A percentile compares a stretch with the other conserved stretches of the same genome.
These are phyloP conservation scores for Corbicula japonica DNA, from an alignment of 2,888 invertebrate genomes.

Conservation along the genomic window DNA sequence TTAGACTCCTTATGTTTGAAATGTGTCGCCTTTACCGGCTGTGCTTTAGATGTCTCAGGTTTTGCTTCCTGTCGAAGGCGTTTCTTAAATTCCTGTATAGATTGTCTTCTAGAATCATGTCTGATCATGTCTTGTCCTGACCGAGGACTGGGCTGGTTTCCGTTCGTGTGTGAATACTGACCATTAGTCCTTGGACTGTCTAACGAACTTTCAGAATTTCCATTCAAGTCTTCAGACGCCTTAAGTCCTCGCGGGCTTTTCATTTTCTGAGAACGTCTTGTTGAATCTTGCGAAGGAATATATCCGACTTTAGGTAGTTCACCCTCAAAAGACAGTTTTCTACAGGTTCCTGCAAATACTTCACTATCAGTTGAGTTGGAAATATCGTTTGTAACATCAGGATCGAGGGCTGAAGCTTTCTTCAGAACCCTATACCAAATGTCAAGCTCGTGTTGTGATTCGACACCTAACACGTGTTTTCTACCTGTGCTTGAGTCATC, in stretches of 20 bases:
- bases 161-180: slow-evolving; percentile 16
- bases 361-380: slow-evolving; percentile 30
- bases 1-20: slow-evolving; percentile 52
- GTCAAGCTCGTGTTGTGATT: slow-evolving; percentile 68
- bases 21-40: slow-evolving; percentile 72
- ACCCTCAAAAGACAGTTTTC: slow-evolving; percentile 30
- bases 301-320: slow-evolving; percentile 40
- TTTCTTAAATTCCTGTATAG: slow-evolving; percentile 71
- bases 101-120: slow-evolving; percentile 59
- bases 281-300: slow-evolving; percentile 50
- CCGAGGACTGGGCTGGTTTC: slow-evolving; percentile 43
- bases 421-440: slow-evolving; percentile 72
- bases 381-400: slow-evolving; percentile 62
- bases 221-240: slow-evolving; percentile 18
- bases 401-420: slow-evolving; percentile 69
- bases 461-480: slow-evolving; percentile 75
- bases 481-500: slow-evolving; percentile 71
- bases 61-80: slow-evolving; percentile 67
- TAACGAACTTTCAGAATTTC: neutral
- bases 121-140: slow-evolving; percentile 38
- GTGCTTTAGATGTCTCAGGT: slow-evolving; percentile 58
- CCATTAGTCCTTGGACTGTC: neutral
- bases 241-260: slow-evolving; percentile 36
- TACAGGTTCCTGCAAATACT: neutral
- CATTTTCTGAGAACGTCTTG: slow-evolving; percentile 56